Conservation (phyloP, 53 echinoderm and acorn worm genomes). For the Patiria pectinifera region DNA sequence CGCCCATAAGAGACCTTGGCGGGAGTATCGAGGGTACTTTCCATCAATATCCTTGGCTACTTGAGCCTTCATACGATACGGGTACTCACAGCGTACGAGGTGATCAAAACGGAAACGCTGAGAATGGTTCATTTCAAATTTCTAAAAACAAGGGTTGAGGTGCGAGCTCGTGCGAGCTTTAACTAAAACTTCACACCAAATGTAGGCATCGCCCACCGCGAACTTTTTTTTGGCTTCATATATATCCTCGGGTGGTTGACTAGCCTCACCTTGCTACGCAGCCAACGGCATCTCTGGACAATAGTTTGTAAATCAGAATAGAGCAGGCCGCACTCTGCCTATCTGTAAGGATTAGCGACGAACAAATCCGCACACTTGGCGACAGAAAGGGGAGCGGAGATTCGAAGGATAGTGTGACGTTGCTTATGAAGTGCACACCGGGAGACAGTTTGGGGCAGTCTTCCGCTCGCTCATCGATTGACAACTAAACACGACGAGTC, state of each 20-base stretch:
- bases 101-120: not conserved
- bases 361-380: not conserved
- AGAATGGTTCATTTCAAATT: constrained; percentile 26
- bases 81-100: constrained; percentile 5
- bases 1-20: constrained; percentile 6
- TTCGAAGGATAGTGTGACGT: not conserved
- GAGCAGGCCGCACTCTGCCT: not conserved
- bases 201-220: too few species aligned
- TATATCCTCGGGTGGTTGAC: too few species aligned
- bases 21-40: constrained; percentile 14
- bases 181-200: too few species aligned
- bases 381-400: not conserved
- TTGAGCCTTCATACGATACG: constrained; percentile 31
- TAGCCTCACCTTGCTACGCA: too few species aligned
- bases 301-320: not conserved
- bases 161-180: not conserved
- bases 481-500: not conserved
- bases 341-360: not conserved
- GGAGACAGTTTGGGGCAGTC: not conserved
- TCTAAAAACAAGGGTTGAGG: not conserved
- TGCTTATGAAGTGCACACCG: not conserved
- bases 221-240: not conserved
- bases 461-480: not conserved
- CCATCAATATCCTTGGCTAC: constrained; percentile 14
- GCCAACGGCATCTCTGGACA: too few species aligned